Base-by-base conservation (phyloP, 2,797 vertebrate species). In the Pangasius mekongensis region DNA sequence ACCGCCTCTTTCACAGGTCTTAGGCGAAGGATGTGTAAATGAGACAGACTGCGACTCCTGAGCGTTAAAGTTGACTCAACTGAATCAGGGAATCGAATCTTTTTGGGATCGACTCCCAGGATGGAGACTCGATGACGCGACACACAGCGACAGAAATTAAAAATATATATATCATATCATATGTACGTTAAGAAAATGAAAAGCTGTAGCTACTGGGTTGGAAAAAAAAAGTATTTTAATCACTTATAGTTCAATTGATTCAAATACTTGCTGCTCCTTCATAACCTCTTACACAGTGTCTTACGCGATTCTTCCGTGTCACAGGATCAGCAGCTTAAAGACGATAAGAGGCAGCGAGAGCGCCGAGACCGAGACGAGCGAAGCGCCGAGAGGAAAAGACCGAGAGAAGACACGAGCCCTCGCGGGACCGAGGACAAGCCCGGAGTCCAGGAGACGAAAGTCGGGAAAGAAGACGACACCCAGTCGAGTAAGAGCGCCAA, bases 401-500 rank as follows among this genome's bases (percentile, higher is more conserved):
- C 76, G 39, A 89, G 73, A 66, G 43, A 85, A 0, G 89, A 91
- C 13, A 73, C 30, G 71, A 89, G 84, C n/a, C 71, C 87, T 54
- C 86, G 18, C 54, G n/a, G 36, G 78, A 62, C 80, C 0, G 33
- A 89, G 0, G 1, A 78, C 30, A 90, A 89, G 88, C 3, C 30
- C 27, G 91, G 92, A 86, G 54, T 81, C 54, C 78, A 60, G 77
- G 88, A n/a, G 0, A 86, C 92, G 62, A 92, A 90, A 49, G 73
- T 4, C 56, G 3, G 91, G 9, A 77, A 86, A 9, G 8, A 58
- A 0, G 30, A 83, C 6, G 60, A 85, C 3, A 30, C 6, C 0
- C 92, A 90, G 84, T 71, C 87, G 0, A 8, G 13, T 0, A 94
- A 94, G 91, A 64, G 6, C 7, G 14, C 52, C 22, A 89, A 91